Evolutionary conservation across 2,888 invertebrate genomes (phyloP), one percentile per base, ranked within the genome.

Genomic region (Latrodectus hesperus): DNA sequence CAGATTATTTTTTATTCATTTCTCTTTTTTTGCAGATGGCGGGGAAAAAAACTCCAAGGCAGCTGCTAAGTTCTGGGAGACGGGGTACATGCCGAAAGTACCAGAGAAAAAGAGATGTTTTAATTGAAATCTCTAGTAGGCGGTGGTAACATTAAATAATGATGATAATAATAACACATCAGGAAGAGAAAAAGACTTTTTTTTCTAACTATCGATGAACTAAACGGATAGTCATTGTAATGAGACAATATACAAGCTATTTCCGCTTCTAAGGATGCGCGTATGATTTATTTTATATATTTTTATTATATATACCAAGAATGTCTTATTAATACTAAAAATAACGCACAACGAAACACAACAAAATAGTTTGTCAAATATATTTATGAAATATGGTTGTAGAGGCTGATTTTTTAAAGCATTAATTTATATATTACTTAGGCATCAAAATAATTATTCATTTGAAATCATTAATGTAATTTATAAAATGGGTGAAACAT

Each of bases 41-140:
- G 14, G 53, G 26, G 60, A 84, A 84, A 84, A 84, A 84, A 71
- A 72, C 73, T 38, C 17, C 22, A 1, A 53, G 68, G 78, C 84
- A 84, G 84, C 84, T 84, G 84, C 49, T 55, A 49, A 26, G 51
- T 49, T n/a, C 26, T 65, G 22, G 10, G 38, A 71, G 73, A 52
- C 73, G 76, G 75, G 65, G 17, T 55, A 76, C 83, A 76, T 76
- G 76, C 76, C 71, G 67, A 22, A 14, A 9, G 17, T 68, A 52
- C 53, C 14, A 16, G n/a, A 60, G 51, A 71, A 67, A 53, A 51
- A 78, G 51, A 65, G 73, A 81, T 65, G 81, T 81, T 81, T 81
- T 81, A 81, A 81, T 81, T 81, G 81, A 81, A 81, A 81, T 11
- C 74, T 49, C 67, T 53, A 67, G 81, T 81, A 73, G 81, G 81